phyloP scores from a whole-genome alignment of 2,888 invertebrate species.

The Microplitis deprimator region DNA sequence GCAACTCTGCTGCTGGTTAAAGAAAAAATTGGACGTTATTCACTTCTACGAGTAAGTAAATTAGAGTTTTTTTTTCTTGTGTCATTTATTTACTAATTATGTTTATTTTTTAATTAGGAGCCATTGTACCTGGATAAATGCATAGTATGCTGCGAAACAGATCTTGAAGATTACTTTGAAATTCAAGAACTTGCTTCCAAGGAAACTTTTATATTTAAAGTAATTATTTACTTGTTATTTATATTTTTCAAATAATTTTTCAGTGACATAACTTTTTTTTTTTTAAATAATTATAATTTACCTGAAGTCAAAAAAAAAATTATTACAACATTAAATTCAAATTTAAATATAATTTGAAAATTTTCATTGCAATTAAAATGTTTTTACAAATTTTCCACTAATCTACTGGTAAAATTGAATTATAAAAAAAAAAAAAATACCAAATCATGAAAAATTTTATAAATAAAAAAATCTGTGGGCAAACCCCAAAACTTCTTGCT shows the following conservation, averaged over 20 bases:
- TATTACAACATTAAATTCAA: too few species aligned
- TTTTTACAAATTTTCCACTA: too few species aligned
- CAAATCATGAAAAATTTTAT: too few species aligned
- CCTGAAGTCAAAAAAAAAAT: too few species aligned
- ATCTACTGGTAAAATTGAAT: too few species aligned
- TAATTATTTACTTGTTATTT: constrained; percentile 65
- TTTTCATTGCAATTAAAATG: too few species aligned
- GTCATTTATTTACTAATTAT: neutral
- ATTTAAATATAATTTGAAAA: too few species aligned
- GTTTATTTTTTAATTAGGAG: constrained; percentile 73
- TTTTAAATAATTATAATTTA: neutral
- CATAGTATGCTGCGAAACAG: constrained; percentile 91
- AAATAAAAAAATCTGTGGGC: too few species aligned
- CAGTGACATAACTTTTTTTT: constrained; percentile 10
- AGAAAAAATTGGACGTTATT: constrained; percentile 91
- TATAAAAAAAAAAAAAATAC: too few species aligned
- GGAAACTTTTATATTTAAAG: constrained; percentile 96
- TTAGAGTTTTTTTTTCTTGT: constrained; percentile 5
- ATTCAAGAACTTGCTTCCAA: constrained; percentile 93
- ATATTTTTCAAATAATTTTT: neutral
- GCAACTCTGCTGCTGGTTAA: constrained; percentile 90
- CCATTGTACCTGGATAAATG: constrained; percentile 92
- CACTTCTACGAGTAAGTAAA: constrained; percentile 80
- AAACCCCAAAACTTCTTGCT: too few species aligned
- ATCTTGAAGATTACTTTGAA: constrained; percentile 95